Evolutionary conservation across 1,140 invertebrate species (phyloP).

Genomic region (Macrocentrus cingulum): DNA sequence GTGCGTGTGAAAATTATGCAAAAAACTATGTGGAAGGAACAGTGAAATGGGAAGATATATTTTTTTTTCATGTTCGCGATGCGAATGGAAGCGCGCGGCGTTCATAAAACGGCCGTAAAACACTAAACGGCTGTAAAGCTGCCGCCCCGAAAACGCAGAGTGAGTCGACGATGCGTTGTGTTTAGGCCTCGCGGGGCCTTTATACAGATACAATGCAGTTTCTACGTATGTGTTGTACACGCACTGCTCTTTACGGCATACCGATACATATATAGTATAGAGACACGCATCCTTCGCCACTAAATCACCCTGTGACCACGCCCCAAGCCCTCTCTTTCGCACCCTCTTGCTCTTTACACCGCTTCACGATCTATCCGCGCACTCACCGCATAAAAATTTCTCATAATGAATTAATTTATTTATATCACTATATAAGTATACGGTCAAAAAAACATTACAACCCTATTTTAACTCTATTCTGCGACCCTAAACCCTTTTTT

Average conservation of each 20-base stretch:
- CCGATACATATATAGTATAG: too few relatives aligned
- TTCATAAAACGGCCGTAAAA: conserved; percentile 61
- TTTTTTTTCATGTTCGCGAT: neutral
- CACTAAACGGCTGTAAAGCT: conserved; percentile 61
- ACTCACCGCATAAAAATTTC: neutral
- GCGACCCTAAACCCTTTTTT: too few relatives aligned
- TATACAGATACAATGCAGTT: neutral
- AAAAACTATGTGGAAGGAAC: too few relatives aligned
- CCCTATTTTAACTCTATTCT: too few relatives aligned
- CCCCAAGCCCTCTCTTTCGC: conserved; percentile 43
- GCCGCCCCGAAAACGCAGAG: conserved; percentile 51
- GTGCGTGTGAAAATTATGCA: too few relatives aligned
- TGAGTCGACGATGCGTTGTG: conserved; percentile 11
- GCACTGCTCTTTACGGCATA: conserved; percentile 28
- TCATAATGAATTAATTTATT: neutral
- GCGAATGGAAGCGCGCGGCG: conserved; percentile 35
- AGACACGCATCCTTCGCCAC: conserved; percentile 54
- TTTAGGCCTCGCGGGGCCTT: conserved; percentile 24
- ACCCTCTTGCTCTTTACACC: conserved; percentile 29
- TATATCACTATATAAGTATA: neutral
- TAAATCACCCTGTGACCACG: conserved; percentile 57
- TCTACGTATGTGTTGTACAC: conserved; percentile 22
- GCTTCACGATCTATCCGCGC: neutral
- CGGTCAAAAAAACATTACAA: too few relatives aligned
- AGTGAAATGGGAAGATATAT: too few relatives aligned